Conservation (phyloP, 1,140 invertebrate species). For the Stenopsyche tienmushanensis region DNA sequence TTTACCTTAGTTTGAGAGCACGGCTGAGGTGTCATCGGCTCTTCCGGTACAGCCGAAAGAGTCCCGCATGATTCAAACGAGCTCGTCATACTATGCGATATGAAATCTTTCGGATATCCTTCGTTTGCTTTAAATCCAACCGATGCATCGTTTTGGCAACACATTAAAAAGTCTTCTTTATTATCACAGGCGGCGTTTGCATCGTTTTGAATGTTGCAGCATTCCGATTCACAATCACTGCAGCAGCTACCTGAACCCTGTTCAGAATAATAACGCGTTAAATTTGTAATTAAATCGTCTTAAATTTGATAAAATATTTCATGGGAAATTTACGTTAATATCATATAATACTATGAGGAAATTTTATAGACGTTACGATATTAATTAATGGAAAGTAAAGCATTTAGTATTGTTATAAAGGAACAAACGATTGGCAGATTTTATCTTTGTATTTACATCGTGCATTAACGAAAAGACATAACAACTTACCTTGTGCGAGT, state of each 20-base stretch:
- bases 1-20: constrained; percentile 4
- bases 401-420: too few species aligned
- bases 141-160: neutral
- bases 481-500: too few species aligned
- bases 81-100: constrained; percentile 14
- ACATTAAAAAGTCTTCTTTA: neutral
- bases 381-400: too few species aligned
- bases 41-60: constrained; percentile 31
- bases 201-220: constrained; percentile 29
- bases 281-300: neutral
- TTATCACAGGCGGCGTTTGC: constrained; percentile 23
- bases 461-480: too few species aligned
- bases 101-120: too few species aligned
- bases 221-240: constrained; percentile 36
- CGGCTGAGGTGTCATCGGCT: constrained; percentile 9
- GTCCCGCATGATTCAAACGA: constrained; percentile 1
- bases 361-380: neutral
- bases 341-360: neutral
- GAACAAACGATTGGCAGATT: too few species aligned
- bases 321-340: neutral
- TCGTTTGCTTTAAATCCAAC: too few species aligned
- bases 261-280: too few species aligned
- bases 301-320: neutral
- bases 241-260: constrained; percentile 35
- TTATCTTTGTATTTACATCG: too few species aligned